These are phyloP conservation scores for Selene dorsalis DNA, from an alignment of 2,797 vertebrate species.

Conservation along the genomic window DNA sequence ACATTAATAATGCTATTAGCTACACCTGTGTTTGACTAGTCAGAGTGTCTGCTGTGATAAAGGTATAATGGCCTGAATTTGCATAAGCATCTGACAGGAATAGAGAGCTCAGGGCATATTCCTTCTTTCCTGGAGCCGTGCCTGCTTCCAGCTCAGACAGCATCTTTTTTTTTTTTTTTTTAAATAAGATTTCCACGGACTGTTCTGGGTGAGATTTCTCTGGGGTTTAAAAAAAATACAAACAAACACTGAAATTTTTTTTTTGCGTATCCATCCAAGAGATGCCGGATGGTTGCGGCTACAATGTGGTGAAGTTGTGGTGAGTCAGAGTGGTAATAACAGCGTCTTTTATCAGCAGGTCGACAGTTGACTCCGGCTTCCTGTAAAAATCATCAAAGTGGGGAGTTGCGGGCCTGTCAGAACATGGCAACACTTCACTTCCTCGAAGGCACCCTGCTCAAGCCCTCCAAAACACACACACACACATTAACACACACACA, in stretches of 20 bases:
- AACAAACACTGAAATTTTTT: slow-evolving; percentile 52
- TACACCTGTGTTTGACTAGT: slow-evolving; percentile 39
- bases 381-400: slow-evolving; percentile 72
- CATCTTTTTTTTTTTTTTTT: slow-evolving; percentile 51
- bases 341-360: slow-evolving; percentile 70
- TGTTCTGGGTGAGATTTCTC: slow-evolving; percentile 45
- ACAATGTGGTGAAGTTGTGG: slow-evolving; percentile 17
- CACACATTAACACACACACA: slow-evolving; percentile 32
- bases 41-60: slow-evolving; percentile 43
- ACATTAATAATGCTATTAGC: slow-evolving; percentile 53
- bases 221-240: slow-evolving; percentile 41
- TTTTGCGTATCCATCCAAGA: slow-evolving; percentile 13
- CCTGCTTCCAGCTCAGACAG: slow-evolving; percentile 39
- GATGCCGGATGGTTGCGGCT: slow-evolving; percentile 27
- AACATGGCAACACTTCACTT: slow-evolving; percentile 65
- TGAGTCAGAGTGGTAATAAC: slow-evolving; percentile 64
- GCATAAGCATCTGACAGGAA: slow-evolving; percentile 67
- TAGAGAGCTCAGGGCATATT: slow-evolving; percentile 48
- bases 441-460: slow-evolving; percentile 32
- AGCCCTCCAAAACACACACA: slow-evolving; percentile 36
- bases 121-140: slow-evolving; percentile 43
- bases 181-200: slow-evolving; percentile 58
- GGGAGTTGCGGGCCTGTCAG: slow-evolving; percentile 68
- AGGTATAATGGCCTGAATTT: slow-evolving; percentile 45
- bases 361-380: slow-evolving; percentile 67